A percentile compares a stretch with the other conserved stretches of the same genome.
Conservation (phyloP, 2,797 vertebrate genomes). For the Alauda arvensis region DNA sequence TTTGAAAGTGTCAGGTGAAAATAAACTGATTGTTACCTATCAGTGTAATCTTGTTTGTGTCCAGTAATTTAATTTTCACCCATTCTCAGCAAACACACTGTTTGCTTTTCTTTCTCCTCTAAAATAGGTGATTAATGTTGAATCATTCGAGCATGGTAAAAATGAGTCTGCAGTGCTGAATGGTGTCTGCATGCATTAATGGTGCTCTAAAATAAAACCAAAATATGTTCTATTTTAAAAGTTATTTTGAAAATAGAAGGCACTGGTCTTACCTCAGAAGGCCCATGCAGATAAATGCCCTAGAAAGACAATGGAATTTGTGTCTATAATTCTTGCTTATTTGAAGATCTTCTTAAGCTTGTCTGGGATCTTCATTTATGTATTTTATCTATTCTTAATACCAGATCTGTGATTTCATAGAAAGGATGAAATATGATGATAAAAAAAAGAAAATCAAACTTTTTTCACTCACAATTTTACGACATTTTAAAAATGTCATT, state of each 20-base stretch:
- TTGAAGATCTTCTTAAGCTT: neutral
- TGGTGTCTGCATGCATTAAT: neutral
- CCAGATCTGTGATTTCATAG: neutral
- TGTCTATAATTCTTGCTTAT: neutral
- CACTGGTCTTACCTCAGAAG: neutral
- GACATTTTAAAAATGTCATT: neutral
- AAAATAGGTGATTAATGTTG: neutral
- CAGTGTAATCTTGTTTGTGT: neutral
- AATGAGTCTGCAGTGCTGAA: neutral
- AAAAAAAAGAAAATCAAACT: neutral
- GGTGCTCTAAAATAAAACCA: neutral
- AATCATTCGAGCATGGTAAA: neutral
- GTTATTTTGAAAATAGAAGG: neutral
- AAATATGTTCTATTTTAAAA: neutral
- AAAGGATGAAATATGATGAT: neutral
- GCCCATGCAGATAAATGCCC: neutral
- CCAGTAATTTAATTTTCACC: conserved; percentile 9
- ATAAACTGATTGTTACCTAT: neutral
- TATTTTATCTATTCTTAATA: neutral
- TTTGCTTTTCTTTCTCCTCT: conserved; percentile 9
- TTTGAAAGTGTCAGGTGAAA: neutral
- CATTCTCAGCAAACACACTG: neutral
- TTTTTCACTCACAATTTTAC: neutral
- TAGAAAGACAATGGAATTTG: neutral
- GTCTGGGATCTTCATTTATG: neutral